phyloP scores from a whole-genome alignment of 2,797 vertebrate genomes.

The Chelon auratus region DNA sequence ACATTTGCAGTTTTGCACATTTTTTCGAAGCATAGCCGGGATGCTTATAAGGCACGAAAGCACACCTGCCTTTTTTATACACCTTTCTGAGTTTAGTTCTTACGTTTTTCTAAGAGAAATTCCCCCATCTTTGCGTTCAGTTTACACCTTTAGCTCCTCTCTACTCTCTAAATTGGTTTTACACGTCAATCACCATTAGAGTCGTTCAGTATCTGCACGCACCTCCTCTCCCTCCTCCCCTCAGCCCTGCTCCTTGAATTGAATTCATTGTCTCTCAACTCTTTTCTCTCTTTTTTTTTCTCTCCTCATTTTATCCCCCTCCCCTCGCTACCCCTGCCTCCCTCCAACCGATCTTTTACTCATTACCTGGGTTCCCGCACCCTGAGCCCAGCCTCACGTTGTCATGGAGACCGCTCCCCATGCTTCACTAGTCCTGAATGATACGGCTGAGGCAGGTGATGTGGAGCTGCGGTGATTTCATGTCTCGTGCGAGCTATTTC shows the following conservation, averaged over 20 bases:
- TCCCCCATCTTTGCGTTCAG: neutral
- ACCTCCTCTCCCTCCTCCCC: neutral
- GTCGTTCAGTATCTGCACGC: conserved; percentile 6
- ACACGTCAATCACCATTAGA: conserved; percentile 7
- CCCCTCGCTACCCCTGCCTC: conserved; percentile 20
- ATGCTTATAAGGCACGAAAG: conserved; percentile 2
- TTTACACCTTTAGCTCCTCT: neutral
- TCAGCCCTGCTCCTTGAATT: neutral
- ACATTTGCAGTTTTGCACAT: conserved; percentile 2
- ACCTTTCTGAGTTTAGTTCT: neutral
- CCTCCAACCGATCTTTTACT: conserved; percentile 56
- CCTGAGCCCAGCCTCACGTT: conserved; percentile 68
- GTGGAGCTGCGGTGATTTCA: conserved; percentile 44
- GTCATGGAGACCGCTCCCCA: conserved; percentile 74
- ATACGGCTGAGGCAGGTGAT: conserved; percentile 55
- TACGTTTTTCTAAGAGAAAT: conserved; percentile 17
- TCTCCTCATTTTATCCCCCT: conserved; percentile 41
- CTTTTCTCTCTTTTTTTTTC: conserved; percentile 31
- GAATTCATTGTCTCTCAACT: conserved; percentile 32
- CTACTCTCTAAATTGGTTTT: conserved; percentile 13
- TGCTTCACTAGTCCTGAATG: conserved; percentile 59
- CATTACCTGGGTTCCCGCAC: conserved; percentile 78
- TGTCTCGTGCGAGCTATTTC: neutral
- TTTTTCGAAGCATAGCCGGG: conserved; percentile 8
- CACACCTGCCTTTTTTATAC: neutral